These are phyloP conservation scores for Hymenochirus boettgeri DNA, from an alignment of 2,113 vertebrate species.

Conservation along the genomic window DNA sequence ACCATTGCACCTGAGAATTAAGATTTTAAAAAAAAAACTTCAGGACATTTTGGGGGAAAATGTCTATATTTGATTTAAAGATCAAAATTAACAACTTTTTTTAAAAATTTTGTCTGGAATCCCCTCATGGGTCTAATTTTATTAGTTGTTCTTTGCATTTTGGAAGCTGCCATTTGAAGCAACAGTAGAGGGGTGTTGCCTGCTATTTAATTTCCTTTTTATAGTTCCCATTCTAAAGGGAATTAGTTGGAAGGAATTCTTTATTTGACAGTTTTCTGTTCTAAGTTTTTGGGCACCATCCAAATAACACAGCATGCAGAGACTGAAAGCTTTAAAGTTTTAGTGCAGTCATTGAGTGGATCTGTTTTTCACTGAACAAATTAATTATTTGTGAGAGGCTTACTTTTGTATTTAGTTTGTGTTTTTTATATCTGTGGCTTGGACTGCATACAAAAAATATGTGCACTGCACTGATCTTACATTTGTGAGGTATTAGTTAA, in stretches of 20 bases:
- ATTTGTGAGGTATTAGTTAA: not conserved
- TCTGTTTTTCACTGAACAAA: constrained; percentile 4
- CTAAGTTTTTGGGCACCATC: constrained; percentile 18
- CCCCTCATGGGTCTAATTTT: constrained; percentile 4
- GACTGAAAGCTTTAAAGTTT: constrained; percentile 17
- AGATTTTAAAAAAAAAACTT: too few species aligned
- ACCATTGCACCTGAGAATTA: too few species aligned
- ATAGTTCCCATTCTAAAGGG: constrained; percentile 25
- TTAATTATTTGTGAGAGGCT: constrained; percentile 12
- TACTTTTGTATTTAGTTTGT: constrained; percentile 1
- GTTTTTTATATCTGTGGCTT: not conserved
- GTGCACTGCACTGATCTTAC: not conserved
- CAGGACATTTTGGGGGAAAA: not conserved
- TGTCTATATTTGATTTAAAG: not conserved
- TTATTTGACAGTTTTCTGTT: constrained; percentile 27
- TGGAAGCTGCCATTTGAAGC: constrained; percentile 12
- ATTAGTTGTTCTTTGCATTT: constrained; percentile 13
- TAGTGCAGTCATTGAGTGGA: constrained; percentile 8
- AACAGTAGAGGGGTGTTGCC: constrained; percentile 28
- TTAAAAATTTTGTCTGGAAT: constrained; percentile 11
- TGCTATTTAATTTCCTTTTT: constrained; percentile 35
- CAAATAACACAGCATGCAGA: constrained; percentile 13
- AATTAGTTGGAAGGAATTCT: constrained; percentile 25
- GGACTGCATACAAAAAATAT: not conserved
- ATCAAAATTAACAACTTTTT: constrained; percentile 4